Evolutionary conservation across 2,888 invertebrate genomes (phyloP).

Genomic region (Lithosia quadra): DNA sequence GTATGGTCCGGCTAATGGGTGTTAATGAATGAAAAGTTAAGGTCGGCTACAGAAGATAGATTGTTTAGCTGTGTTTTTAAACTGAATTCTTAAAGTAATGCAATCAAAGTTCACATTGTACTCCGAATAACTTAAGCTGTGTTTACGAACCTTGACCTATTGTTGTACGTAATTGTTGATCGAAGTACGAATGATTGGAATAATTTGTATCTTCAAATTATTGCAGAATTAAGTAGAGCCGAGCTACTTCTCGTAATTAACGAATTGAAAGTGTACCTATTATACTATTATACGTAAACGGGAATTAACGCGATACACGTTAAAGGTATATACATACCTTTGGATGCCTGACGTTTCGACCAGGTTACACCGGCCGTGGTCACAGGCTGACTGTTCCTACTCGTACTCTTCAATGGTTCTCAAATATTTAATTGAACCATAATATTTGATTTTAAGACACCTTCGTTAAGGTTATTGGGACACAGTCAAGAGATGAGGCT

Average conservation of each 20-base stretch:
- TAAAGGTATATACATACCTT: too few species aligned
- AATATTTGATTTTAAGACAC: not conserved
- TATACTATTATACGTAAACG: too few species aligned
- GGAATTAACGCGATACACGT: too few species aligned
- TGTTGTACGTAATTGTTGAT: conserved; percentile 11
- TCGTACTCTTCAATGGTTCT: not conserved
- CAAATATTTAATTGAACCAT: not conserved
- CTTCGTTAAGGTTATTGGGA: not conserved
- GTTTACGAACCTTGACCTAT: not conserved
- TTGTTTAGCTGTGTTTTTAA: not conserved
- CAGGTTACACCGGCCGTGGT: too few species aligned
- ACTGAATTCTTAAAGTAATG: not conserved
- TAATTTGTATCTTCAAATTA: conserved; percentile 6
- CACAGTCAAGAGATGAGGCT: not conserved
- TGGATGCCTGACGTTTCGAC: too few species aligned
- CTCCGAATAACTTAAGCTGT: not conserved
- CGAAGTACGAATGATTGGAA: conserved; percentile 22
- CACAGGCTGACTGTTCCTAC: too few species aligned
- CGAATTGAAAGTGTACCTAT: too few species aligned
- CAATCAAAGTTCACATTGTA: not conserved
- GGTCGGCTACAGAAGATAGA: not conserved
- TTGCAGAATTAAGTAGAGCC: not conserved
- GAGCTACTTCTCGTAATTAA: not conserved
- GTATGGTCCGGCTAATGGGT: not conserved
- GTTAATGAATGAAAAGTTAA: not conserved